These are phyloP conservation scores for Onychomys arenicola DNA, from an alignment of 2,797 vertebrate genomes.

Conservation along the genomic window DNA sequence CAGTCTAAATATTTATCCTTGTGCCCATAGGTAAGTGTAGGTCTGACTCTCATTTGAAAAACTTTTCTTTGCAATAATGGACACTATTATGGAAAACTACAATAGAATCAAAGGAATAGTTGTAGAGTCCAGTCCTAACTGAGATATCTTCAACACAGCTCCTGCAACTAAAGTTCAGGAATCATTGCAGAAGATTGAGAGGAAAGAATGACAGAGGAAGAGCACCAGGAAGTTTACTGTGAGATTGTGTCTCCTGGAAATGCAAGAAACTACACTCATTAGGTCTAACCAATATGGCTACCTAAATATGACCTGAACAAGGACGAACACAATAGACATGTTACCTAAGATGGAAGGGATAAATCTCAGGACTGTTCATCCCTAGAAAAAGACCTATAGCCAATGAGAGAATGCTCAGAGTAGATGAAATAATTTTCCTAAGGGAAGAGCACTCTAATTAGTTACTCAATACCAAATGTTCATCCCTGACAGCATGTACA, in stretches of 20 bases:
- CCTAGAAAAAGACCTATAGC: neutral
- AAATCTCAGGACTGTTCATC: too few relatives aligned
- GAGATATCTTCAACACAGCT: too few relatives aligned
- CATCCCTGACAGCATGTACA: neutral
- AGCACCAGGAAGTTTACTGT: neutral
- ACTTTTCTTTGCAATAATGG: neutral
- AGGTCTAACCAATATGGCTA: neutral
- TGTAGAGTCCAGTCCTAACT: neutral
- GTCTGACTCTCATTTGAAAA: neutral
- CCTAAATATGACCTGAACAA: neutral
- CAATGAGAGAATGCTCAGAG: neutral
- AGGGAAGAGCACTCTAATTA: too few relatives aligned
- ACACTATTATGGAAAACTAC: neutral
- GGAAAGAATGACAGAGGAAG: neutral
- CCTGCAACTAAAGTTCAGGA: neutral
- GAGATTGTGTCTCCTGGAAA: neutral
- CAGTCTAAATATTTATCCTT: neutral
- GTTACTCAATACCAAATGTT: neutral
- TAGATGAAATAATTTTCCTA: neutral
- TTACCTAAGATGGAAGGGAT: neutral
- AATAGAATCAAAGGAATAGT: neutral
- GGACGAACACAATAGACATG: too few relatives aligned
- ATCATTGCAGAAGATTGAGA: neutral
- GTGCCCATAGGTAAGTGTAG: neutral
- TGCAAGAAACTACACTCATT: neutral